These are phyloP conservation scores for Xanthia icteritia DNA, from an alignment of 2,888 invertebrate species.

Conservation along the genomic window DNA sequence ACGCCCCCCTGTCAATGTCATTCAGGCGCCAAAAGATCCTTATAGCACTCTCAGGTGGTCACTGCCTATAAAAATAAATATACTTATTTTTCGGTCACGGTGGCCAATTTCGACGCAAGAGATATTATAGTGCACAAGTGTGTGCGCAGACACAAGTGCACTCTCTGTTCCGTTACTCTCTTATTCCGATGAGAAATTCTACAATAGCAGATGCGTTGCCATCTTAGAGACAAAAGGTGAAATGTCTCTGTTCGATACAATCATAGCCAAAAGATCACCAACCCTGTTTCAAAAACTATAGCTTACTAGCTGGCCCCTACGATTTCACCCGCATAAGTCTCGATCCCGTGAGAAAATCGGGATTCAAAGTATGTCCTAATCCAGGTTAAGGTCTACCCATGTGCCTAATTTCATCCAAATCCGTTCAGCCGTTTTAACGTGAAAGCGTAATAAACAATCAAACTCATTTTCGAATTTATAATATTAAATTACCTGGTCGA, in stretches of 20 bases:
- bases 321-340: too few relatives aligned
- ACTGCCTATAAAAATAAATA: too few relatives aligned
- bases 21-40: neutral
- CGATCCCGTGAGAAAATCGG: too few relatives aligned
- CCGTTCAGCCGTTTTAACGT: too few relatives aligned
- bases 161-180: neutral
- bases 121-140: neutral
- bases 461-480: too few relatives aligned
- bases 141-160: neutral
- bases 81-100: neutral
- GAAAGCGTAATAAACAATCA: too few relatives aligned
- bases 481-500: too few relatives aligned
- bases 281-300: conserved; percentile 8
- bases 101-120: neutral
- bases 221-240: neutral
- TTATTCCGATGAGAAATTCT: neutral
- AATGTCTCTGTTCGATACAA: neutral
- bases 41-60: too few relatives aligned
- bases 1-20: neutral
- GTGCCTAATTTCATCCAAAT: too few relatives aligned
- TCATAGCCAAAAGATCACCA: conserved; percentile 8
- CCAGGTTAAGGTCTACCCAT: too few relatives aligned
- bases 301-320: neutral
- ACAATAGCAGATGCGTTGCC: neutral
- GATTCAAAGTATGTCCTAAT: too few relatives aligned